Base-by-base conservation (phyloP, 2,888 invertebrate genomes). In the Quadriops clusia region DNA sequence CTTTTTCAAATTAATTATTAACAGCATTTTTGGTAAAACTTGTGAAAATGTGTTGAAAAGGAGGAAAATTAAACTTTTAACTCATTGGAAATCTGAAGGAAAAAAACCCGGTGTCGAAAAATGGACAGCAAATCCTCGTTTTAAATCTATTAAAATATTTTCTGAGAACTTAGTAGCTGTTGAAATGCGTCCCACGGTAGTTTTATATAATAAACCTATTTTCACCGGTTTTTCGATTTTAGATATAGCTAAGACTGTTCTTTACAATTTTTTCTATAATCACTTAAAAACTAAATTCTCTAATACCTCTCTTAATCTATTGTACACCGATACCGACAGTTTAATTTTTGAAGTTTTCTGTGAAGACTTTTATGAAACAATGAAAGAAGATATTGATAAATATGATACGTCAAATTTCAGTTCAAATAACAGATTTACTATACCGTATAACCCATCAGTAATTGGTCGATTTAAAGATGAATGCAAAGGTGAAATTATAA, bases 11-110 rank as follows among this genome's bases (percentile, higher is more conserved):
- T 31, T 55, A 12, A 46, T 56, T 47, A 55, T 54, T 34, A 56
- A 59, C 36, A 34, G 37, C 1, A 36, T 45, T 3, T 46, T 37
- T 25, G 47, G 42, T 5, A 60, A 59, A 44, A 56, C 54, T 3
- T 58, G 60, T 50, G 58, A 60, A 42, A 61, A 61, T 44, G 50
- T 56, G 5, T 38, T 52, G 18, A 59, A 58, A 23, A 42, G 47
- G 33, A 42, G 48, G 8, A 47, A 55, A 37, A 42, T 66, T 1
- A 46, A 43, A 38, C 29, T 51, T 3, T 33, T 42, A 5, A 42
- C 39, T 2, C 24, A 43, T 15, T 49, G 49, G 46, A 38, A 44
- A 15, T 41, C 38, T 17, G 12, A 20, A n/a, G 28, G 33, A 11
- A 34, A 36, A 5, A 43, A 46, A 33, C 43, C 45, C 40, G 54